Evolutionary conservation across 2,113 vertebrate genomes (phyloP).

Genomic region (Psittacula cyanocephala): DNA sequence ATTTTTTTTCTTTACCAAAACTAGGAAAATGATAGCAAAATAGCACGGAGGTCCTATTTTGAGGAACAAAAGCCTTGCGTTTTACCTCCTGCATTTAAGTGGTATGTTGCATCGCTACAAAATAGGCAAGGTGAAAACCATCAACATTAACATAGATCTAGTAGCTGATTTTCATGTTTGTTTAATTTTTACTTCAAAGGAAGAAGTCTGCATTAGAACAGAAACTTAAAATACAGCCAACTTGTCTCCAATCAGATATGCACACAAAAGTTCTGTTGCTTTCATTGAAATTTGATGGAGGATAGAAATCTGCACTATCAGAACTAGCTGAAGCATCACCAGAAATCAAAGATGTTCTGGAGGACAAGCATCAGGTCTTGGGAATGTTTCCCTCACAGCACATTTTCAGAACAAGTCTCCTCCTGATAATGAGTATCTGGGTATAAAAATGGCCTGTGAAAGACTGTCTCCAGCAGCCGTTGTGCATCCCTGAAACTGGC

Average conservation of each 20-base stretch:
- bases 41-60: background rate
- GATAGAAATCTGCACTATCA: background rate
- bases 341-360: background rate
- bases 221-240: background rate
- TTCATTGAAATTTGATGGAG: background rate
- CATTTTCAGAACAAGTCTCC: background rate
- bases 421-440: background rate
- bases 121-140: background rate
- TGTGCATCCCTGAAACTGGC: background rate
- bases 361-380: background rate
- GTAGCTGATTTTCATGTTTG: background rate
- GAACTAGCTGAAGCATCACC: background rate
- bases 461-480: background rate
- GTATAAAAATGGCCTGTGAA: background rate
- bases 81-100: background rate
- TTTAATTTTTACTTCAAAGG: background rate
- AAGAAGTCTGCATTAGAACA: background rate
- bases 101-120: background rate
- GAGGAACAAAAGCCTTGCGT: background rate
- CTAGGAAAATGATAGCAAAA: background rate
- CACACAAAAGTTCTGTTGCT: background rate
- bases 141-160: background rate
- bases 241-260: background rate
- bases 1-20: background rate
- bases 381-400: background rate